Conservation (phyloP, 2,888 invertebrate genomes). For the Zaprionus obscuricornis region DNA sequence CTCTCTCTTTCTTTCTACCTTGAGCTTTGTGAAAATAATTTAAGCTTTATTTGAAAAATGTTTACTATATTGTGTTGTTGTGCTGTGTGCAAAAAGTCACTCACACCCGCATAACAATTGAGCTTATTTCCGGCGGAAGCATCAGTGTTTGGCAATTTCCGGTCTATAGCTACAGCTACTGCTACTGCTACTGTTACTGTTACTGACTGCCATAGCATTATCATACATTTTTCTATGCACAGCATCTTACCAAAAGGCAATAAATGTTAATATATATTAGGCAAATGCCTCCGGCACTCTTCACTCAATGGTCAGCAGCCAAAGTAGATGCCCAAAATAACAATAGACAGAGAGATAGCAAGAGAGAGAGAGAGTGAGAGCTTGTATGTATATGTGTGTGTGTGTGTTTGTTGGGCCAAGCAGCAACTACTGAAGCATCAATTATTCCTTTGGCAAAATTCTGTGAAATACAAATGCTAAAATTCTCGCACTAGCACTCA, state of each 20-base stretch:
- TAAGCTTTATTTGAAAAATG: slow-evolving; percentile 11
- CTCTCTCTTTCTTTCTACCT: too few relatives aligned
- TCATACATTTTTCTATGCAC: slow-evolving; percentile 35
- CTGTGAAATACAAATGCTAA: too few relatives aligned
- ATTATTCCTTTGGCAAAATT: too few relatives aligned
- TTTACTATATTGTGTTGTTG: background rate
- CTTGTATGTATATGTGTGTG: too few relatives aligned
- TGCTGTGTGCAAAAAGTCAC: slow-evolving; percentile 7
- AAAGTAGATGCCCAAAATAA: slow-evolving; percentile 1
- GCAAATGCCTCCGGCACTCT: slow-evolving; percentile 56
- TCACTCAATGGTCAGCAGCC: slow-evolving; percentile 34
- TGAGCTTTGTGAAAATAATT: slow-evolving; percentile 23
- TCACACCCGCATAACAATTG: slow-evolving; percentile 57
- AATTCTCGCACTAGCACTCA: too few relatives aligned
- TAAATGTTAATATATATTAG: slow-evolving; percentile 78
- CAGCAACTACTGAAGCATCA: too few relatives aligned
- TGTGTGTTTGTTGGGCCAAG: too few relatives aligned
- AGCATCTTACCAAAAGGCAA: slow-evolving; percentile 55
- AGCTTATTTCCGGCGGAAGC: slow-evolving; percentile 77
- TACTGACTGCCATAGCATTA: slow-evolving; percentile 33
- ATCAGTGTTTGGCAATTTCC: slow-evolving; percentile 77
- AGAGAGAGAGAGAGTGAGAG: too few relatives aligned
- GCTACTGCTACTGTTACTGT: too few relatives aligned
- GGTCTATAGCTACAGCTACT: too few relatives aligned
- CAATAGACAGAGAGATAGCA: background rate